These are phyloP conservation scores for Polyploca ridens DNA, from an alignment of 2,888 invertebrate species.

Conservation along the genomic window DNA sequence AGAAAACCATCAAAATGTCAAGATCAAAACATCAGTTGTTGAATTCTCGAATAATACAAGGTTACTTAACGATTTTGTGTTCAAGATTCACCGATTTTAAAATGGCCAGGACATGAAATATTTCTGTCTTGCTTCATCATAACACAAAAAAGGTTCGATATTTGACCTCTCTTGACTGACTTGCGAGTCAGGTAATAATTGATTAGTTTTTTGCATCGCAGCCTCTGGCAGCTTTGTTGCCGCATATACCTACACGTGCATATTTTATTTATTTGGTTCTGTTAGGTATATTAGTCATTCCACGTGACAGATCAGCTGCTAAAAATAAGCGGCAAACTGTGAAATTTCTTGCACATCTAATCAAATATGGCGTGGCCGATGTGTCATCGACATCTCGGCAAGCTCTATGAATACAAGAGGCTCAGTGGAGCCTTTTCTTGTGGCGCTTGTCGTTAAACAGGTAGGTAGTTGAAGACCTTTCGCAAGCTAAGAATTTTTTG, in stretches of 20 bases:
- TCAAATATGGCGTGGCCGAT: constrained; percentile 47
- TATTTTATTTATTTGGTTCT: constrained; percentile 34
- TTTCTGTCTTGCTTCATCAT: constrained; percentile 6
- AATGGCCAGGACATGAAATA: not conserved
- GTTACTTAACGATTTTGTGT: not conserved
- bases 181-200: constrained; percentile 7
- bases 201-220: constrained; percentile 18
- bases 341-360: constrained; percentile 38
- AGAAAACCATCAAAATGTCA: not conserved
- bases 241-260: constrained; percentile 19
- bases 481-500: constrained; percentile 62
- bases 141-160: constrained; percentile 3
- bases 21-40: not conserved
- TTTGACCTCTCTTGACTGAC: constrained; percentile 6
- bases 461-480: constrained; percentile 76
- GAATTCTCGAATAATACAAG: not conserved
- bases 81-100: not conserved
- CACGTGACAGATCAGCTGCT: constrained; percentile 54
- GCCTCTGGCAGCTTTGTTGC: constrained; percentile 22
- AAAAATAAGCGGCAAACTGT: constrained; percentile 43
- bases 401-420: constrained; percentile 22
- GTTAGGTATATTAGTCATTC: constrained; percentile 48
- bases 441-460: constrained; percentile 46
- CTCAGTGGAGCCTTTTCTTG: constrained; percentile 47
- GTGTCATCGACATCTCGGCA: constrained; percentile 63